Evolutionary conservation across 2,888 invertebrate genomes (phyloP).

Genomic region (Tipula unca): DNA sequence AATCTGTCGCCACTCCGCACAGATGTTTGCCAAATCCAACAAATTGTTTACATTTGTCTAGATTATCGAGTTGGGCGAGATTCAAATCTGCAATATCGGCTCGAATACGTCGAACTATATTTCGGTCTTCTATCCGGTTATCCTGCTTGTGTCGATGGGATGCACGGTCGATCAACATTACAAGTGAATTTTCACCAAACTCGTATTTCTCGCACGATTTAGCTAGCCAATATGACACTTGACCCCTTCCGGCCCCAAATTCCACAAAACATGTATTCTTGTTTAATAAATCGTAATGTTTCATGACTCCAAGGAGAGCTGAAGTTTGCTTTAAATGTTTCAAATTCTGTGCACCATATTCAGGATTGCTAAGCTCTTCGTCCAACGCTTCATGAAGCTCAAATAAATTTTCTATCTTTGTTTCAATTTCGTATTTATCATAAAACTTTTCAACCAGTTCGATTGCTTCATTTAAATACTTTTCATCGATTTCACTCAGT

Average conservation of each 20-base stretch:
- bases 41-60: constrained; percentile 43
- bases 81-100: constrained; percentile 75
- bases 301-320: constrained; percentile 61
- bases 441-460: constrained; percentile 42
- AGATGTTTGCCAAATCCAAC: constrained; percentile 82
- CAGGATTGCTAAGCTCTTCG: constrained; percentile 45
- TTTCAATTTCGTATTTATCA: constrained; percentile 32
- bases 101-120: constrained; percentile 54
- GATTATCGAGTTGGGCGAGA: constrained; percentile 47
- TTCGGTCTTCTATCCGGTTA: constrained; percentile 48
- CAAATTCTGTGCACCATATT: constrained; percentile 53
- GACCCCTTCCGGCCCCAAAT: constrained; percentile 86
- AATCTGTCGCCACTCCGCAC: constrained; percentile 81
- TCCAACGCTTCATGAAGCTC: constrained; percentile 43
- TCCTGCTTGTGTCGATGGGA: constrained; percentile 76
- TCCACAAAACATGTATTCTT: constrained; percentile 68
- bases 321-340: constrained; percentile 75
- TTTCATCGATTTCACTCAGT: constrained; percentile 39
- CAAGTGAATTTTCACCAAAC: constrained; percentile 43
- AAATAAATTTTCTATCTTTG: constrained; percentile 39
- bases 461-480: constrained; percentile 40
- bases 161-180: constrained; percentile 70
- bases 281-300: constrained; percentile 50
- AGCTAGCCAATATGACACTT: constrained; percentile 69
- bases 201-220: constrained; percentile 43